Evolutionary conservation across 1,140 invertebrate genomes (phyloP).

Genomic region (Lysiphlebus fabarum): DNA sequence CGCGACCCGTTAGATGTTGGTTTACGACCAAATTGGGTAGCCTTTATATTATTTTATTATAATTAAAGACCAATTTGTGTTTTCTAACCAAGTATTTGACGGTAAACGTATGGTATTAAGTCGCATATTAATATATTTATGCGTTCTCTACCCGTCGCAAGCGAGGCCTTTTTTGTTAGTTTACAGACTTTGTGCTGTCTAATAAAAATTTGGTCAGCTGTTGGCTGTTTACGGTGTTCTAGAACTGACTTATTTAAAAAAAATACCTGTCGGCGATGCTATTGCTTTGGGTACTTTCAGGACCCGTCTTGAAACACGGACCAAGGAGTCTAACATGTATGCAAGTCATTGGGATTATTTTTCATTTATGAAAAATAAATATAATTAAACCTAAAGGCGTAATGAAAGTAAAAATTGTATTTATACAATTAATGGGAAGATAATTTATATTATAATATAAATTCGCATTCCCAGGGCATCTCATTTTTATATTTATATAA

Average conservation of each 20-base stretch:
- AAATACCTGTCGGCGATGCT: conserved; percentile 54
- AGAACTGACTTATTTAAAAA: conserved; percentile 39
- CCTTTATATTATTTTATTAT: no score
- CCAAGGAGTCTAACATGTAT: conserved; percentile 84
- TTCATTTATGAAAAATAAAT: no score
- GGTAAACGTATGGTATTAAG: no score
- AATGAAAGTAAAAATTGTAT: conserved; percentile 63
- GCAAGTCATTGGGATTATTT: conserved; percentile 68
- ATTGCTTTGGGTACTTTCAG: conserved; percentile 63
- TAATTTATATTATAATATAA: conserved; percentile 46
- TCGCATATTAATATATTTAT: no score
- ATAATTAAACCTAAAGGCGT: conserved; percentile 62
- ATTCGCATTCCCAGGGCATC: conserved; percentile 56
- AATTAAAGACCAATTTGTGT: no score
- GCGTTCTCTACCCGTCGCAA: conserved; percentile 8
- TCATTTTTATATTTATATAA: conserved; percentile 34
- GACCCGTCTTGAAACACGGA: conserved; percentile 92
- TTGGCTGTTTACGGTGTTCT: conserved; percentile 46
- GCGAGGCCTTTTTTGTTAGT: conserved; percentile 2
- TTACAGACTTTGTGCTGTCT: conserved; percentile 32
- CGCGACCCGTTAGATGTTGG: no score
- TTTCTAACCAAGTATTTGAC: no score
- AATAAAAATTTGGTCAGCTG: conserved; percentile 41
- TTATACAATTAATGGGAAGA: conserved; percentile 50
- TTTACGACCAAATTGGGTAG: no score